Evolutionary conservation across 37 sponge, comb jelly and placozoan genomes (phyloP).

Genomic region (Cliona cf. orientalis): DNA sequence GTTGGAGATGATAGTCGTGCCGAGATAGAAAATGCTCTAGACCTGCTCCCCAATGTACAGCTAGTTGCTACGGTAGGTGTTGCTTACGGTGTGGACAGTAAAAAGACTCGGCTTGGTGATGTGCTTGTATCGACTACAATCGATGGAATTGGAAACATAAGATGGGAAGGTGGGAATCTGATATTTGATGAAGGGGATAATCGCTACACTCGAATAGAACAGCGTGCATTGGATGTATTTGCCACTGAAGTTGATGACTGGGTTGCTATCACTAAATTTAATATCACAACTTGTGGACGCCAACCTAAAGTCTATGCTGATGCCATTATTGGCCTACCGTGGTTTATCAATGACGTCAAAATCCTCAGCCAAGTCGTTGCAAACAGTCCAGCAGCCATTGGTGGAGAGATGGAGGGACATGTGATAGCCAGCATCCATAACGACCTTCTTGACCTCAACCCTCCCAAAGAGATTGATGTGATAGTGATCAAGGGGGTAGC

Average conservation of each 20-base stretch:
- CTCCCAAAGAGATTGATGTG: neutral
- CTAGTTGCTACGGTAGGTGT: constrained; percentile 7
- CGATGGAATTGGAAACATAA: neutral
- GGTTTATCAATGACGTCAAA: neutral
- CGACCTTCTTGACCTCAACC: neutral
- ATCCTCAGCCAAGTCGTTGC: neutral
- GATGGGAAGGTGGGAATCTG: neutral
- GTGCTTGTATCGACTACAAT: constrained; percentile 32
- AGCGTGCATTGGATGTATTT: neutral
- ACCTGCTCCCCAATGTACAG: neutral
- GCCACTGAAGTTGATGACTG: neutral
- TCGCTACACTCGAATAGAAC: neutral
- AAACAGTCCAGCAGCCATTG: constrained; percentile 20
- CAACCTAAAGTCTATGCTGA: neutral
- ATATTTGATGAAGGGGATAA: neutral
- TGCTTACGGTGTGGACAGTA: neutral
- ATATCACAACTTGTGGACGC: neutral
- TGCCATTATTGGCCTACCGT: neutral
- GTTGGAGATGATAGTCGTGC: constrained; percentile 2
- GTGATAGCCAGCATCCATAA: neutral
- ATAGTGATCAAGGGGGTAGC: constrained; percentile 30
- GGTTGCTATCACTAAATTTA: neutral
- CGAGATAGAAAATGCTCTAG: constrained; percentile 19
- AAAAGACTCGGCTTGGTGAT: constrained; percentile 11
- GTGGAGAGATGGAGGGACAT: constrained; percentile 39